phyloP scores from a whole-genome alignment of 2,797 vertebrate genomes.

The Sebastes umbrosus region DNA sequence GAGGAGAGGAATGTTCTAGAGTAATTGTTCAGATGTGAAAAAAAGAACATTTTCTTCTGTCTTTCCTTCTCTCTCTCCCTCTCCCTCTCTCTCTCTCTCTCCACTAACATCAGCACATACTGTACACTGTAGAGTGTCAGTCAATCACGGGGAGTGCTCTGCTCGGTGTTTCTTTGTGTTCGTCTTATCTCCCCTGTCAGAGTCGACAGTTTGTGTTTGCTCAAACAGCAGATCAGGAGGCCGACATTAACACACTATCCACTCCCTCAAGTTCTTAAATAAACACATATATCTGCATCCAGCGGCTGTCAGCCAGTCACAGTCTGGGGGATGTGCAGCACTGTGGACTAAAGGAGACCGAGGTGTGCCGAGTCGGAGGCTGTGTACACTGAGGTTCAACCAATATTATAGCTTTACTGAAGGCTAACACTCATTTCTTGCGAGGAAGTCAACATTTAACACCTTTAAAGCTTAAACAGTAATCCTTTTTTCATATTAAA shows the following conservation, averaged over 20 bases:
- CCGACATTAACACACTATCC: slow-evolving; percentile 67
- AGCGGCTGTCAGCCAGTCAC: slow-evolving; percentile 19
- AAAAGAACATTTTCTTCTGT: not conserved
- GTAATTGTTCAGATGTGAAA: not conserved
- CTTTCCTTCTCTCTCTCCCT: not conserved
- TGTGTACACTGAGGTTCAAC: not conserved
- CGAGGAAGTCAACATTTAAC: not conserved
- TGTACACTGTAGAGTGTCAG: slow-evolving; percentile 54
- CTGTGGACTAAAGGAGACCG: not conserved
- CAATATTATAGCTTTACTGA: not conserved
- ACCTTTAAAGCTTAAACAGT: not conserved
- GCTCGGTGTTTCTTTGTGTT: slow-evolving; percentile 46
- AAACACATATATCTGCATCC: slow-evolving; percentile 69
- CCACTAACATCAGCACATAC: not conserved
- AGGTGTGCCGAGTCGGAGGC: not conserved
- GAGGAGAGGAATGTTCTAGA: not conserved
- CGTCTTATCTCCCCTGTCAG: slow-evolving; percentile 76
- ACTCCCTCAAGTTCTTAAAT: slow-evolving; percentile 63
- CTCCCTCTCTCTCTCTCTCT: not conserved
- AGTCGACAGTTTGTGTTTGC: slow-evolving; percentile 67
- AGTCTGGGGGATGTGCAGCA: not conserved
- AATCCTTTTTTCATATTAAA: not conserved
- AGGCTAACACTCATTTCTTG: not conserved
- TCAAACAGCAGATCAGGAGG: slow-evolving; percentile 73
- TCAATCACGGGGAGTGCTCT: slow-evolving; percentile 51